Evolutionary conservation across 37 sponge, comb jelly and placozoan genomes (phyloP).

Genomic region (Chondrosia reniformis): DNA sequence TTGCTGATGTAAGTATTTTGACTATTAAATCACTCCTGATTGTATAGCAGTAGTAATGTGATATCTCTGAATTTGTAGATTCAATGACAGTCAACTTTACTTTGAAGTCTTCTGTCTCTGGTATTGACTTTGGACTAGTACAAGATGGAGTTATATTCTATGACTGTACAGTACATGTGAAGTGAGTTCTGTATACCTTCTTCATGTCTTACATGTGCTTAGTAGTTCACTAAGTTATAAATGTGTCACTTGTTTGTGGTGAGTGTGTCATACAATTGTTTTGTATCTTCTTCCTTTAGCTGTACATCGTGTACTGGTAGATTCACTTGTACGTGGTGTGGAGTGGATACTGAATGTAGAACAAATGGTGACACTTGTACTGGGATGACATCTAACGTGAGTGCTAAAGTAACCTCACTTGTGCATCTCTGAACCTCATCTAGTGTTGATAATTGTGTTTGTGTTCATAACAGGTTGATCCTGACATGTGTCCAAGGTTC

Average conservation of each 20-base stretch:
- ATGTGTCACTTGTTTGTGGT: too few species aligned
- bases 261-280: background rate
- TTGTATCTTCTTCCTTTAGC: background rate
- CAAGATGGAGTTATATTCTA: constrained; percentile 1
- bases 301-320: background rate
- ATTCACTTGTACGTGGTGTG: background rate
- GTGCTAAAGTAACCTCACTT: too few species aligned
- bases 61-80: background rate
- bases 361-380: background rate
- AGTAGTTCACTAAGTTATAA: too few species aligned
- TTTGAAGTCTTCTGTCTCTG: background rate
- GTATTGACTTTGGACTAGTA: constrained; percentile 16
- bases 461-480: too few species aligned
- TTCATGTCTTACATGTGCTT: background rate
- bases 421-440: too few species aligned
- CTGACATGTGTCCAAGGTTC: too few species aligned
- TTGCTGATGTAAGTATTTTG: too few species aligned
- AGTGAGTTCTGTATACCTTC: background rate
- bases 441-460: too few species aligned
- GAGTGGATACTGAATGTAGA: background rate
- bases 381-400: too few species aligned
- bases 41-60: too few species aligned
- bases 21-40: too few species aligned
- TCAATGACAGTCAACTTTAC: background rate
- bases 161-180: background rate